phyloP scores from a whole-genome alignment of 2,888 invertebrate genomes.

The Cancer borealis region DNA sequence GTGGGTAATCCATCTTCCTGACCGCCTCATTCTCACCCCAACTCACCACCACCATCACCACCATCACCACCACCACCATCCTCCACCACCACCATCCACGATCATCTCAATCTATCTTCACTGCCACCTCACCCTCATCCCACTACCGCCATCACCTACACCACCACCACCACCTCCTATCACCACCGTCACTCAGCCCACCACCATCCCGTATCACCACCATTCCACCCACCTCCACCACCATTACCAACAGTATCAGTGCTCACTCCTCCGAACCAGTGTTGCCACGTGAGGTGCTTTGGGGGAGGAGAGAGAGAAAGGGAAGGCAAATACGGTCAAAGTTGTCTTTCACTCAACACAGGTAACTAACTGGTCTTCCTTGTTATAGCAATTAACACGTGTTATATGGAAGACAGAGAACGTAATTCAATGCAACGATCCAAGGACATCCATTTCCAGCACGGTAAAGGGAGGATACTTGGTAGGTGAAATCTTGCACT shows the following conservation, averaged over 20 bases:
- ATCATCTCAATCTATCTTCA: constrained; percentile 6
- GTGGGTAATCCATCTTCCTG: background rate
- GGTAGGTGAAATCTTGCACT: background rate
- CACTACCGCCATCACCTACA: background rate
- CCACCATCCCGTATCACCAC: background rate
- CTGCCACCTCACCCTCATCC: background rate
- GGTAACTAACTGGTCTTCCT: background rate
- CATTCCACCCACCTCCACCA: background rate
- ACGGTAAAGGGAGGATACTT: background rate
- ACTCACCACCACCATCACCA: background rate
- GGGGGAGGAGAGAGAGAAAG: background rate
- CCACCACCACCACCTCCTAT: background rate
- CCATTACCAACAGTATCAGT: background rate
- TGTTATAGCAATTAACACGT: background rate
- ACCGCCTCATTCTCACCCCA: background rate
- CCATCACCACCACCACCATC: background rate
- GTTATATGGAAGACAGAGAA: background rate
- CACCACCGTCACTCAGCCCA: background rate
- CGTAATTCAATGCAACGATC: background rate
- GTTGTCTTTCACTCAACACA: background rate
- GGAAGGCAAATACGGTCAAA: background rate
- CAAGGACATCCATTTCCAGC: background rate
- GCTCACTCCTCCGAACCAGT: background rate
- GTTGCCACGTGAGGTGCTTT: background rate
- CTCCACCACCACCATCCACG: background rate